A percentile compares a stretch with the other conserved stretches of the same genome.
Evolutionary conservation across 2,888 invertebrate species (phyloP).

Genomic region (Labia minor): DNA sequence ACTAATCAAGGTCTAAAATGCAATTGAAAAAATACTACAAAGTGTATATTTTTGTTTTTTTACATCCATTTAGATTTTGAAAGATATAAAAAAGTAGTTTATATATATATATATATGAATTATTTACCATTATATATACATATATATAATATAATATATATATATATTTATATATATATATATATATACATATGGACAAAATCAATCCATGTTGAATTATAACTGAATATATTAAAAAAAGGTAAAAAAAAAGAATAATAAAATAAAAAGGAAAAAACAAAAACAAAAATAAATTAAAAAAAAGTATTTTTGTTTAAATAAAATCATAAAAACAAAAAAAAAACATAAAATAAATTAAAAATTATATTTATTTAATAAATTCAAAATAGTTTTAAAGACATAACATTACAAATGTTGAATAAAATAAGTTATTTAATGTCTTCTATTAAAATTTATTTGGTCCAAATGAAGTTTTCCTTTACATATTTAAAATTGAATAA

Average conservation of each 20-base stretch:
- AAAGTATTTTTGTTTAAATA: neutral
- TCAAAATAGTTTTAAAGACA: neutral
- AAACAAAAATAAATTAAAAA: neutral
- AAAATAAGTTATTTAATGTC: neutral
- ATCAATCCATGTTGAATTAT: no score
- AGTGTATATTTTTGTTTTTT: neutral
- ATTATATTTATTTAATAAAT: neutral
- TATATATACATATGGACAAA: no score
- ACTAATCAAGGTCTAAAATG: conserved; percentile 3
- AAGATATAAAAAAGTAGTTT: no score
- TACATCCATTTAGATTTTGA: neutral
- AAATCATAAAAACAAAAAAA: neutral
- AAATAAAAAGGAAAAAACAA: neutral
- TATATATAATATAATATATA: no score
- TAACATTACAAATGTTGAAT: neutral
- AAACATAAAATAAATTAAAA: neutral
- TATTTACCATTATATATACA: no score
- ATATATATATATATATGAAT: no score
- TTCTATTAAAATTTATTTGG: neutral
- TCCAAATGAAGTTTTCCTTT: neutral
- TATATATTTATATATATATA: no score
- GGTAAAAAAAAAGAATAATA: neutral
- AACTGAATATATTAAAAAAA: neutral
- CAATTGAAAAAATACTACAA: conserved; percentile 5
- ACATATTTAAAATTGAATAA: no score